Evolutionary conservation across 2,797 vertebrate genomes (phyloP), one percentile per base, ranked within the genome.

Genomic region (Dermochelys coriacea): DNA sequence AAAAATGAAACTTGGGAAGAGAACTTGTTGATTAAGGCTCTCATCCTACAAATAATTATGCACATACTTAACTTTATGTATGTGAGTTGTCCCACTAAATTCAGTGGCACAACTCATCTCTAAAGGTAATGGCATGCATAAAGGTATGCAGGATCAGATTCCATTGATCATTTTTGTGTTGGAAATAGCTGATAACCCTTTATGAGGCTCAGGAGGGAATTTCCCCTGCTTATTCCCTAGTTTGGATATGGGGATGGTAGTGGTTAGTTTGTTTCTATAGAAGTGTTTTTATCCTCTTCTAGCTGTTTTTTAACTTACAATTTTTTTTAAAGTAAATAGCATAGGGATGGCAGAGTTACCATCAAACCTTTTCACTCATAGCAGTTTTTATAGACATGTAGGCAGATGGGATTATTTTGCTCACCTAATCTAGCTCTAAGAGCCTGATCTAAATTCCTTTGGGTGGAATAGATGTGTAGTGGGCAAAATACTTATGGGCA

Each of bases 181-280:
- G 61, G 34, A 37, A 93, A 45, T 47, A 83, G 80, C 61, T 71
- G 86, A 92, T 52, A 83, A 50, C 34, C 16, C 12, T 12, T 85
- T 75, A 82, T 75, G 52, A 10, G n/a, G 61, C 50, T 34, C 0
- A 80, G 50, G 54, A 34, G 0, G 12, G 75, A 80, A 71, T 83
- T 88, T 83, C 79, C 55, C 49, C 31, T 41, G 3, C 49, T 8
- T 89, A 29, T 47, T 74, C 27, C 4, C 11, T 57, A 29, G 25
- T 57, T 57, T 57, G 55, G 25, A 57, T 57, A 27, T 57, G 25
- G 55, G 10, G 11, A 25, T 27, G 57, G 12, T 27, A 59, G 27
- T 59, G 12, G 8, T 31, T 59, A 29, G 29, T 31, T 31, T 59
- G 57, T 59, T 59, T 59, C 57, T 59, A 15, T 31, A 31, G 12